Percentiles rank a stretch among this genome's conserved stretches.
Evolutionary conservation across 2,888 invertebrate genomes (phyloP).

Genomic region (Idaea dimidiata): DNA sequence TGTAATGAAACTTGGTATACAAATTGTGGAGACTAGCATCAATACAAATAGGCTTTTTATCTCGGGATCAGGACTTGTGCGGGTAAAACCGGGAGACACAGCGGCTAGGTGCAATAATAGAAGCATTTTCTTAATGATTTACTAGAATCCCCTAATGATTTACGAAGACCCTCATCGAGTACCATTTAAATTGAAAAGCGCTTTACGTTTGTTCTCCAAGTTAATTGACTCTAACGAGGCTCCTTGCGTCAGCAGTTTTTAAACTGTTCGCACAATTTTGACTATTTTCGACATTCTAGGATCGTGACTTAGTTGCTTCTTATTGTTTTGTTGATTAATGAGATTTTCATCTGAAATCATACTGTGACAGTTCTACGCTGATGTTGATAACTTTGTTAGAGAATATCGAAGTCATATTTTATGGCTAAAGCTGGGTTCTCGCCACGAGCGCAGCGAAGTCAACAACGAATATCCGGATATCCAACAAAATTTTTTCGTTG

Average conservation of each 20-base stretch:
- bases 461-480: too few species aligned
- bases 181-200: constrained; percentile 39
- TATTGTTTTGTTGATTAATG: constrained; percentile 1
- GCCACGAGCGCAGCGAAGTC: too few species aligned
- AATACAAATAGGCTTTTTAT: too few species aligned
- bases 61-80: too few species aligned
- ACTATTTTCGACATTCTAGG: not conserved
- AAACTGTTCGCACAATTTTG: not conserved
- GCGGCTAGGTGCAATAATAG: not conserved
- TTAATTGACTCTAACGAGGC: constrained; percentile 41
- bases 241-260: constrained; percentile 25
- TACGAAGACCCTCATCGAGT: constrained; percentile 31
- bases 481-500: too few species aligned
- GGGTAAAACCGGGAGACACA: too few species aligned
- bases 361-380: not conserved
- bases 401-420: not conserved
- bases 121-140: not conserved
- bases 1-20: too few species aligned
- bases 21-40: too few species aligned
- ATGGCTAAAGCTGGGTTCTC: too few species aligned
- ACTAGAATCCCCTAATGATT: constrained; percentile 23
- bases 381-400: not conserved
- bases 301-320: not conserved
- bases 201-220: constrained; percentile 39
- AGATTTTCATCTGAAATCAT: not conserved